Percentiles rank a stretch among this genome's conserved stretches.
Evolutionary conservation across 2,797 vertebrate genomes (phyloP).

Genomic region (Spheniscus humboldti): DNA sequence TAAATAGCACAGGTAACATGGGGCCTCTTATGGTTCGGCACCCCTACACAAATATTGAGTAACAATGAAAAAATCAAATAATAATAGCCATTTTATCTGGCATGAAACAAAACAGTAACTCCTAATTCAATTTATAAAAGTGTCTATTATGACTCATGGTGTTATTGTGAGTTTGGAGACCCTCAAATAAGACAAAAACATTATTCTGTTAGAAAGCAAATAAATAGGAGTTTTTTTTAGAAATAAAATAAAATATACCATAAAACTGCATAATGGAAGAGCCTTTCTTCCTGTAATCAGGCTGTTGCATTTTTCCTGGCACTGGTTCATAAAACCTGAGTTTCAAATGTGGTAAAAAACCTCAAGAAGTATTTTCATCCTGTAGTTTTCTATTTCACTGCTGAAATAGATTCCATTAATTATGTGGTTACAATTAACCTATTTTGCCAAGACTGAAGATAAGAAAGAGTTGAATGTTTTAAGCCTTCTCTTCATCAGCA

Average conservation of each 20-base stretch:
- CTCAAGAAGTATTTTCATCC: neutral
- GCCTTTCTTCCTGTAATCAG: neutral
- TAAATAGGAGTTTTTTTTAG: neutral
- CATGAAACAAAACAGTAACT: neutral
- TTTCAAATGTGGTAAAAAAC: neutral
- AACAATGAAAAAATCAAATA: fast-evolving
- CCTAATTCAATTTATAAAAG: neutral
- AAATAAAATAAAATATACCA: neutral
- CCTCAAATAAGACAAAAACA: neutral
- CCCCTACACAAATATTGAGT: neutral
- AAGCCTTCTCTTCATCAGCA: neutral
- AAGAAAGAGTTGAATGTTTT: neutral
- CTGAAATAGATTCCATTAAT: neutral
- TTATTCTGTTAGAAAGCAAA: neutral
- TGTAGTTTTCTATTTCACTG: neutral
- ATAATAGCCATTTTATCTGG: neutral
- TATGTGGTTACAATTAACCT: neutral
- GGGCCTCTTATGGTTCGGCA: neutral
- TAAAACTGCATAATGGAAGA: neutral
- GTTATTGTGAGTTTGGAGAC: neutral
- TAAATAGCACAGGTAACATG: neutral
- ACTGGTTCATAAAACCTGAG: neutral
- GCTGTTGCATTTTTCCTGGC: neutral
- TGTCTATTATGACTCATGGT: neutral
- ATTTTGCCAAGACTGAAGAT: neutral